Evolutionary conservation across 1,140 invertebrate species (phyloP).

Genomic region (Anoplophora glabripennis): DNA sequence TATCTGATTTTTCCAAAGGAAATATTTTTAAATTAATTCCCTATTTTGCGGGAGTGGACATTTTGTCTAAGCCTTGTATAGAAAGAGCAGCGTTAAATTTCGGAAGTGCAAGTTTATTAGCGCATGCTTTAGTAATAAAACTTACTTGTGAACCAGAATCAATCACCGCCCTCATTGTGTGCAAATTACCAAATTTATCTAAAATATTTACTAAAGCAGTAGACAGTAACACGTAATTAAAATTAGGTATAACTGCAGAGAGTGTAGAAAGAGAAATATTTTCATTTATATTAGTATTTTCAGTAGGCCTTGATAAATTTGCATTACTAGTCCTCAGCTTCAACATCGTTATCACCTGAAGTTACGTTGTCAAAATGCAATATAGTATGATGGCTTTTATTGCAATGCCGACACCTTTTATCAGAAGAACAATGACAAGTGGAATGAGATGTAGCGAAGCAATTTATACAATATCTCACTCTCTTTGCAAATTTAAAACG

Average conservation of each 20-base stretch:
- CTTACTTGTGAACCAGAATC: neutral
- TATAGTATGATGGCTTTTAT: neutral
- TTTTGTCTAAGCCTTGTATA: neutral
- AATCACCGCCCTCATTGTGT: neutral
- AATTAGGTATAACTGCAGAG: neutral
- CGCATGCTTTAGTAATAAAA: neutral
- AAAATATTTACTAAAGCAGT: neutral
- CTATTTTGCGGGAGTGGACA: neutral
- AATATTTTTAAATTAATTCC: neutral
- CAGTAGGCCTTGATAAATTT: neutral
- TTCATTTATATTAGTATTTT: neutral
- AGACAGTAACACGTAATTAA: neutral
- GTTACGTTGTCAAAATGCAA: neutral
- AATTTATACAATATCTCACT: constrained; percentile 3
- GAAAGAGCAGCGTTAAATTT: neutral
- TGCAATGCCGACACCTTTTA: neutral
- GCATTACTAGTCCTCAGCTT: neutral
- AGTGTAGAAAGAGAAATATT: too few relatives aligned
- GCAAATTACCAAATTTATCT: neutral
- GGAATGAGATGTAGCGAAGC: neutral
- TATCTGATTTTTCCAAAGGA: neutral
- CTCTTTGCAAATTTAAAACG: neutral
- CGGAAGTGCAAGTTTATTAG: neutral
- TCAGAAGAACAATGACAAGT: neutral
- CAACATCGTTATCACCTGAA: neutral